Evolutionary conservation across 2,888 invertebrate genomes (phyloP).

Genomic region (Trichopoda pennipes): DNA sequence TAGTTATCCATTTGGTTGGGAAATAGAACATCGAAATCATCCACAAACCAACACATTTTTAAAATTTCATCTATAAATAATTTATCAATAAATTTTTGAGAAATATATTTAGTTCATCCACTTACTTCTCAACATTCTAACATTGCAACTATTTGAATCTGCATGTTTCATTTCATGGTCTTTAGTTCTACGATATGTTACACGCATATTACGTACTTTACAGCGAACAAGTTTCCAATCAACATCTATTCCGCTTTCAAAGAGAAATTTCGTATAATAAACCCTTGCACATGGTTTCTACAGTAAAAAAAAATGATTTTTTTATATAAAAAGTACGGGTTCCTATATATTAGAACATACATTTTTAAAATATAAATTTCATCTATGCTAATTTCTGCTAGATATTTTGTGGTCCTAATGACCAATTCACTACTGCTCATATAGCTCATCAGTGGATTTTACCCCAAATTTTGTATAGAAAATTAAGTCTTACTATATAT

Average conservation of each 20-base stretch:
- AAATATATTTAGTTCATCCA: neutral
- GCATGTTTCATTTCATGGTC: conserved; percentile 16
- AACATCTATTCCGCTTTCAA: conserved; percentile 30
- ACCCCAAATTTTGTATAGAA: no score
- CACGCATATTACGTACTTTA: conserved; percentile 49
- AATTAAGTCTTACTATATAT: no score
- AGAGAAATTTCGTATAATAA: conserved; percentile 42
- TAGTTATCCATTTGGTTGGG: conserved; percentile 9
- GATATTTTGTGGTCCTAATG: no score
- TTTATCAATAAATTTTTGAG: neutral
- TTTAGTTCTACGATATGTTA: conserved; percentile 33
- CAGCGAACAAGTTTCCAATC: conserved; percentile 32
- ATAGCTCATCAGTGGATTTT: no score
- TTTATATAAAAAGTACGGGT: no score
- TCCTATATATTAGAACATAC: no score
- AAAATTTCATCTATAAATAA: conserved; percentile 11
- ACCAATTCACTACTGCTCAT: no score
- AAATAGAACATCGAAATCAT: conserved; percentile 43
- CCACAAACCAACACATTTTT: conserved; percentile 41
- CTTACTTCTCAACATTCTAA: conserved; percentile 18
- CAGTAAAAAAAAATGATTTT: no score
- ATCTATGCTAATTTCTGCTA: no score
- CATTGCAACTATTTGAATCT: neutral
- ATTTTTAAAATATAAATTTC: no score
- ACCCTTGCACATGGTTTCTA: conserved; percentile 34